These are phyloP conservation scores for Melanocharis versteri DNA, from an alignment of 2,113 vertebrate genomes.

Conservation along the genomic window DNA sequence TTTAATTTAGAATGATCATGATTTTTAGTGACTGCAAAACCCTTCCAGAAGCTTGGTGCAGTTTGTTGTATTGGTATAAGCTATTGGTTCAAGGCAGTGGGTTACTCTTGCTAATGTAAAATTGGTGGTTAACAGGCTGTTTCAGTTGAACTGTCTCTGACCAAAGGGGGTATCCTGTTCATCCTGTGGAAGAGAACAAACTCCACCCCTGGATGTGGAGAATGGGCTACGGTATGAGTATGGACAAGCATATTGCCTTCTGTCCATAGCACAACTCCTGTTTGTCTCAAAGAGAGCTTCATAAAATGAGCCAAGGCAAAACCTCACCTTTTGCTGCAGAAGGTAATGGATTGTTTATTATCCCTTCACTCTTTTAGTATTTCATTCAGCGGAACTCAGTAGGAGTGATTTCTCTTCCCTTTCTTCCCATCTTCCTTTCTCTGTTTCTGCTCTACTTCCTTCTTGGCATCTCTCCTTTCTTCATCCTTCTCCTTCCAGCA, in stretches of 20 bases:
- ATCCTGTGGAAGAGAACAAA: background rate
- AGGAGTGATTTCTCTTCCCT: background rate
- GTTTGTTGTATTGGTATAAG: background rate
- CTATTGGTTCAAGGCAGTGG: background rate
- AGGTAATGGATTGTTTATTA: background rate
- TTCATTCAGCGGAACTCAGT: background rate
- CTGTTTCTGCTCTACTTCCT: conserved; percentile 40
- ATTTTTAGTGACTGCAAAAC: background rate
- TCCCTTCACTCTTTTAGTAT: background rate
- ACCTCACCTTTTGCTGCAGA: background rate
- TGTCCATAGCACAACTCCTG: background rate
- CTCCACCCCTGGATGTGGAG: background rate
- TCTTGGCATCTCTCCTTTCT: conserved; percentile 26
- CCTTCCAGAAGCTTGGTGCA: background rate
- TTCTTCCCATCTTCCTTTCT: background rate
- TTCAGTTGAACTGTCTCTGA: background rate
- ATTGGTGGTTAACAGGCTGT: background rate
- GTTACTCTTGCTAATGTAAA: background rate
- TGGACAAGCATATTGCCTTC: background rate
- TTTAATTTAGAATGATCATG: background rate
- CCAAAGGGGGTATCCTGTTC: background rate
- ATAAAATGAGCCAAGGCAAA: background rate
- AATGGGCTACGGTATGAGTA: fast-evolving
- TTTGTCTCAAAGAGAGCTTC: background rate
- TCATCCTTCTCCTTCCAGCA: background rate